These are phyloP conservation scores for Eupsilia transversa DNA, from an alignment of 2,888 invertebrate genomes.

Conservation along the genomic window DNA sequence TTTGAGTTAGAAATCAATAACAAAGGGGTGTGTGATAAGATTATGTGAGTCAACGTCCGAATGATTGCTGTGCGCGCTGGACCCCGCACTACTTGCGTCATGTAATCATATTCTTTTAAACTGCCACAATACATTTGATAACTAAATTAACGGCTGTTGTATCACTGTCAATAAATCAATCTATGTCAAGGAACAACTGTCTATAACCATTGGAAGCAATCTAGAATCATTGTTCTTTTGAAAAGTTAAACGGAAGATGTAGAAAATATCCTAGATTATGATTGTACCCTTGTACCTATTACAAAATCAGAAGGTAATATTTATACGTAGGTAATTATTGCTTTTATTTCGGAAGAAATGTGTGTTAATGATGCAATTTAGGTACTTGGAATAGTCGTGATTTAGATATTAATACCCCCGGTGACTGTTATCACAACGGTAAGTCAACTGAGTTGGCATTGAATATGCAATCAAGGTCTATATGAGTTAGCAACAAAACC, in stretches of 20 bases:
- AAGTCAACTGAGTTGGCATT: neutral
- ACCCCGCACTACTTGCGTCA: constrained; percentile 70
- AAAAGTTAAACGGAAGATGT: neutral
- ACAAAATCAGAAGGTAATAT: neutral
- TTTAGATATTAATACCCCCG: constrained; percentile 22
- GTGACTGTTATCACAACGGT: constrained; percentile 27
- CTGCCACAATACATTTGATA: constrained; percentile 17
- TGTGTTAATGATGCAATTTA: neutral
- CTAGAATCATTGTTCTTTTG: constrained; percentile 11
- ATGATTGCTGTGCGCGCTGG: constrained; percentile 62
- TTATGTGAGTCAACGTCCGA: constrained; percentile 74
- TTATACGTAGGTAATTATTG: neutral
- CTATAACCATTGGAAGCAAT: neutral
- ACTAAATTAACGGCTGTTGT: constrained; percentile 21
- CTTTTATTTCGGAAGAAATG: neutral
- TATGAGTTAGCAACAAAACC: neutral
- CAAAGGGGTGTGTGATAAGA: constrained; percentile 75
- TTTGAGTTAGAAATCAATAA: constrained; percentile 80
- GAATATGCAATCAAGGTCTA: neutral
- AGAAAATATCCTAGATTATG: too few species aligned
- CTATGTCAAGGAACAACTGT: constrained; percentile 9
- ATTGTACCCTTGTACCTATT: neutral
- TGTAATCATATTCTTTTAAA: constrained; percentile 51
- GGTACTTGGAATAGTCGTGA: constrained; percentile 3
- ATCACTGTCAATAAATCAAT: constrained; percentile 35